Conservation (phyloP, 2,888 invertebrate genomes). For the Drosophila monieri region DNA sequence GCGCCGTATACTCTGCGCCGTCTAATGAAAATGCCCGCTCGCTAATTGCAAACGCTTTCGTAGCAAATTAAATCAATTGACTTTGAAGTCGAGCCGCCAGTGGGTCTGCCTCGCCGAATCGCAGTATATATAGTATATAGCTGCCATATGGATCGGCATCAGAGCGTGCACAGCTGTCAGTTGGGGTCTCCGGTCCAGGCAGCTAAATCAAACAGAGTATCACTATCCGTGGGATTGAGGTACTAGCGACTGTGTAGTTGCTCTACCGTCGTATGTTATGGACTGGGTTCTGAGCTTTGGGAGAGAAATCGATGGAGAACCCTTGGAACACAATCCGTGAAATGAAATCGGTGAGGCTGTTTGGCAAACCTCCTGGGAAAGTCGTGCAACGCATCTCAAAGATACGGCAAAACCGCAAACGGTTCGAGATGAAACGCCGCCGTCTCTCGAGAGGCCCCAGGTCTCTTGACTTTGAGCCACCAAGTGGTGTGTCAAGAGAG, state of each 20-base stretch:
- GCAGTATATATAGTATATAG: neutral
- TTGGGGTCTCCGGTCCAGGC: slow-evolving; percentile 53
- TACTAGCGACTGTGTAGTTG: neutral
- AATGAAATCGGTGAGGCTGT: too few species aligned
- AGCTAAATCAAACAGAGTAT: slow-evolving; percentile 58
- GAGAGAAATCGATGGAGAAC: neutral
- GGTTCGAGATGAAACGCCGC: neutral
- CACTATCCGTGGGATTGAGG: neutral
- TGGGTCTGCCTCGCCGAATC: slow-evolving; percentile 7
- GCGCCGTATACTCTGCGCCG: slow-evolving; percentile 2
- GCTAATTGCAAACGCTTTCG: slow-evolving; percentile 69
- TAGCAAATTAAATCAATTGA: slow-evolving; percentile 68
- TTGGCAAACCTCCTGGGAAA: neutral
- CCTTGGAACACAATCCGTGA: too few species aligned
- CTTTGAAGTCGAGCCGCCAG: slow-evolving; percentile 55
- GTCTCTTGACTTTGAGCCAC: slow-evolving; percentile 61
- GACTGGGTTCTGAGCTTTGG: neutral
- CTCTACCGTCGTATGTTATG: neutral
- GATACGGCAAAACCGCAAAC: neutral
- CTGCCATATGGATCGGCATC: neutral
- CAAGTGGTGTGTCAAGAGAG: slow-evolving; percentile 40
- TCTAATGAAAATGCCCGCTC: slow-evolving; percentile 11
- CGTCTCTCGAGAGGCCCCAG: slow-evolving; percentile 5
- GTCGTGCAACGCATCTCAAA: neutral
- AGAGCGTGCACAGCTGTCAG: slow-evolving; percentile 44